Evolutionary conservation across 2,888 invertebrate genomes (phyloP), one percentile per base, ranked within the genome.

Genomic region (Eupelmus urozonus): DNA sequence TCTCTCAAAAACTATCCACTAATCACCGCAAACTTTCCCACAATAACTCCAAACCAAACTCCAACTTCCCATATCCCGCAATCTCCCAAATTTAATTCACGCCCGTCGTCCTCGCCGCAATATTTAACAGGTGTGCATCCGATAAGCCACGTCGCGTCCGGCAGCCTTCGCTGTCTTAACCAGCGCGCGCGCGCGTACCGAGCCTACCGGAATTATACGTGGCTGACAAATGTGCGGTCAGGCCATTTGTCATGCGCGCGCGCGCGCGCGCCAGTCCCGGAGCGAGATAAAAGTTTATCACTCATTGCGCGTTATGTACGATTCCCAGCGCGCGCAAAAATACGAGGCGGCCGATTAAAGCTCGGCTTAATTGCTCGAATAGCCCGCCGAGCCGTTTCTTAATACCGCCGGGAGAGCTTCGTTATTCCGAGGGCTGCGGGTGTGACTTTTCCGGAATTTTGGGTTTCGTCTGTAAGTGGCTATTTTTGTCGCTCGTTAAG

Each of bases 281-380:
- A n/a, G n/a, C n/a, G n/a, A 73, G 78, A 78, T 78, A 78, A 78
- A 78, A 73, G 62, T 69, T 69, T 78, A 69, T 73, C 78, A 69
- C 73, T 69, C 73, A 73, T 72, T 66, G 59, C 72, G 51, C 59
- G 55, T 57, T 70, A 55, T 70, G n/a, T n/a, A 71, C n/a, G 27
- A 51, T 42, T 60, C 71, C 49, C 71, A 42, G 60, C n/a, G 16
- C 40, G 2, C 42, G 67, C 20, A 66, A 51, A 49, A 66, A 51
- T 55, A 40, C 45, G 45, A 42, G 23, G 49, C 59, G 49, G 27
- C 40, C 34, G 67, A 60, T 71, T 63, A 72, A n/a, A 63, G 34
- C 62, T 53, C 40, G 49, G 63, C 72, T 42, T 63, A 72, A 72
- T 72, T 72, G 72, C 72, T 63, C 71, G 51, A 71, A 60, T 60